Conservation (phyloP, 2,888 invertebrate genomes). For the Lithodes maja region DNA sequence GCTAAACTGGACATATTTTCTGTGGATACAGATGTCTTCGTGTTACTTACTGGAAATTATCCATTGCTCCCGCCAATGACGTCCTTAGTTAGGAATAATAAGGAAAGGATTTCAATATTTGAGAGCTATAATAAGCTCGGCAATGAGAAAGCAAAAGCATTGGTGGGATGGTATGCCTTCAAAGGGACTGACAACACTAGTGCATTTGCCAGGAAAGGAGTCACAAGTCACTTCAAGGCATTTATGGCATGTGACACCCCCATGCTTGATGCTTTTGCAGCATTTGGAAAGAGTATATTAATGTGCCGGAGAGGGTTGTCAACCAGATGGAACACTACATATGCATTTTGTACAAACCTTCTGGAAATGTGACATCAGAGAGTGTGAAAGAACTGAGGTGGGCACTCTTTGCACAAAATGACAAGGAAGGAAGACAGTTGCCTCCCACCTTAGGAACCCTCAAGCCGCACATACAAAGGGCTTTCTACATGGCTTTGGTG, state of each 20-base stretch:
- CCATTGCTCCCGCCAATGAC: constrained; percentile 12
- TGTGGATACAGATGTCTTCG: constrained; percentile 11
- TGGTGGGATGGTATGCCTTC: constrained; percentile 20
- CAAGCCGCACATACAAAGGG: constrained; percentile 15
- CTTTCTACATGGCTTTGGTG: constrained; percentile 8
- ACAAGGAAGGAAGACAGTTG: constrained; percentile 13
- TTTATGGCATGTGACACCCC: background rate
- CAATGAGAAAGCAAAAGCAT: constrained; percentile 3
- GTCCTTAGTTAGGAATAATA: background rate
- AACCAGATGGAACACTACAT: background rate
- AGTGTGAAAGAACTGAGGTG: constrained; percentile 24
- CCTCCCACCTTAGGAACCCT: constrained; percentile 23
- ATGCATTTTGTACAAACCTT: constrained; percentile 1
- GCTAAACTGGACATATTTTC: constrained; percentile 1
- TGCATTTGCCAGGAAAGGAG: constrained; percentile 9
- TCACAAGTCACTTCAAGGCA: background rate
- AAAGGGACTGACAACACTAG: constrained; percentile 32
- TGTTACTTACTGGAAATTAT: constrained; percentile 5
- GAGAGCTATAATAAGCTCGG: constrained; percentile 10
- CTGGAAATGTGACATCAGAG: constrained; percentile 10
- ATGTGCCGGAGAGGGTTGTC: constrained; percentile 6
- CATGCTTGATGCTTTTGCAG: constrained; percentile 2
- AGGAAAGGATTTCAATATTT: background rate
- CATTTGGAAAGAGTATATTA: background rate
- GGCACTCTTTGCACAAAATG: constrained; percentile 13